phyloP scores from a whole-genome alignment of 2,113 vertebrate species.

The Poecilia latipinna region DNA sequence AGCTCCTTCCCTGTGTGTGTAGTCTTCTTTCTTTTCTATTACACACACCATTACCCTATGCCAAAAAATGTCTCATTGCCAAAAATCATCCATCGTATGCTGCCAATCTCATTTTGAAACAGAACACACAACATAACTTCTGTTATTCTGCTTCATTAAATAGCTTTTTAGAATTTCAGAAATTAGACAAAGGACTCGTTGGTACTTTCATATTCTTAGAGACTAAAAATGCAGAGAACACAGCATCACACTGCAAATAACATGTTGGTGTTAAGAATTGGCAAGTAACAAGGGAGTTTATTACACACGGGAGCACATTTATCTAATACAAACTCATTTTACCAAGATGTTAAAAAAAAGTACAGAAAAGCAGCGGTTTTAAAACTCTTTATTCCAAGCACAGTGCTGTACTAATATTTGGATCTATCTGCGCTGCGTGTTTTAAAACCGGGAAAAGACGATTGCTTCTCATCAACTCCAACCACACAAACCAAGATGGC shows the following conservation, averaged over 20 bases:
- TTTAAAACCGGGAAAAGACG: too few relatives aligned
- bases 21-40: constrained; percentile 42
- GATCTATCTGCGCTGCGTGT: too few relatives aligned
- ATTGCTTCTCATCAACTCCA: too few relatives aligned
- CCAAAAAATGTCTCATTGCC: constrained; percentile 47
- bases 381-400: too few relatives aligned
- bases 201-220: background rate
- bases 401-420: too few relatives aligned
- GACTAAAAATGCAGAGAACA: background rate
- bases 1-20: constrained; percentile 36
- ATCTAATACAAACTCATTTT: background rate
- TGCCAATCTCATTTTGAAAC: constrained; percentile 47
- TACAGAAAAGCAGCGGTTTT: too few relatives aligned
- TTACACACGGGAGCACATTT: too few relatives aligned
- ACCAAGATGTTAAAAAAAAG: background rate
- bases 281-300: background rate
- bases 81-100: constrained; percentile 55
- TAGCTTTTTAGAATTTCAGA: background rate
- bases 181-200: background rate
- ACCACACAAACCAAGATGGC: too few relatives aligned
- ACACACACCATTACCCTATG: constrained; percentile 70
- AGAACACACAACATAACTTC: constrained; percentile 3
- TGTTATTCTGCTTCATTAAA: constrained; percentile 17
- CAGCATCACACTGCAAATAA: too few relatives aligned
- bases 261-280: background rate